These are phyloP conservation scores for Stictocephala bisonia DNA, from an alignment of 2,888 invertebrate species.

Conservation along the genomic window DNA sequence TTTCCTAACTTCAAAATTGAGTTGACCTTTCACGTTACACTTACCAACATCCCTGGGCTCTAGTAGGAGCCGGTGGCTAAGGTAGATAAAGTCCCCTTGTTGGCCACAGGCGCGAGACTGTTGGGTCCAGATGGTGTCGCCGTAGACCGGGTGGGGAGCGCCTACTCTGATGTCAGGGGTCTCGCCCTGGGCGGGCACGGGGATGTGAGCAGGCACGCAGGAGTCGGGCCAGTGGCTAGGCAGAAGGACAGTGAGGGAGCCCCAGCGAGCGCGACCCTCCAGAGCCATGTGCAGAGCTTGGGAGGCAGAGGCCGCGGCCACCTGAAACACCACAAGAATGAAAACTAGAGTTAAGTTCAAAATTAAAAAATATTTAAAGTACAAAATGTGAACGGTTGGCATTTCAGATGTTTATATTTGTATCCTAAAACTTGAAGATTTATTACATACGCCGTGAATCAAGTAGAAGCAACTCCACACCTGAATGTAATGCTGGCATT, in stretches of 20 bases:
- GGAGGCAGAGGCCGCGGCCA: conserved; percentile 69
- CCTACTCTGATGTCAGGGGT: conserved; percentile 69
- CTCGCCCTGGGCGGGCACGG: conserved; percentile 67
- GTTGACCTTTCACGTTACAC: conserved; percentile 7
- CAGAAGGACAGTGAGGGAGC: conserved; percentile 70
- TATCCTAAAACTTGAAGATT: not conserved
- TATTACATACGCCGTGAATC: not conserved
- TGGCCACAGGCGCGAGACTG: conserved; percentile 72
- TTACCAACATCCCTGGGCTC: conserved; percentile 63
- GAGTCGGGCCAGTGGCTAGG: conserved; percentile 71
- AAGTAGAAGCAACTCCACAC: no score
- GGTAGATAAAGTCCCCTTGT: conserved; percentile 70
- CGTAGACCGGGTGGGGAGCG: conserved; percentile 67
- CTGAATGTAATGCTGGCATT: no score
- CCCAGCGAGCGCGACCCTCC: conserved; percentile 69
- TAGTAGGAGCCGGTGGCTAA: conserved; percentile 65
- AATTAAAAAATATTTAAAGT: no score
- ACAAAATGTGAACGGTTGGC: no score
- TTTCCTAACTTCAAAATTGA: not conserved
- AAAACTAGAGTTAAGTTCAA: not conserved
- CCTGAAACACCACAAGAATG: conserved; percentile 64
- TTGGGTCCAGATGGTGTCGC: conserved; percentile 70
- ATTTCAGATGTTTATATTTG: not conserved
- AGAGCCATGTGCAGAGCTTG: conserved; percentile 70
- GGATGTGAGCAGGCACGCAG: conserved; percentile 64